These are phyloP conservation scores for Artemia sp. DNA, from an alignment of 2,888 invertebrate species.

Conservation along the genomic window DNA sequence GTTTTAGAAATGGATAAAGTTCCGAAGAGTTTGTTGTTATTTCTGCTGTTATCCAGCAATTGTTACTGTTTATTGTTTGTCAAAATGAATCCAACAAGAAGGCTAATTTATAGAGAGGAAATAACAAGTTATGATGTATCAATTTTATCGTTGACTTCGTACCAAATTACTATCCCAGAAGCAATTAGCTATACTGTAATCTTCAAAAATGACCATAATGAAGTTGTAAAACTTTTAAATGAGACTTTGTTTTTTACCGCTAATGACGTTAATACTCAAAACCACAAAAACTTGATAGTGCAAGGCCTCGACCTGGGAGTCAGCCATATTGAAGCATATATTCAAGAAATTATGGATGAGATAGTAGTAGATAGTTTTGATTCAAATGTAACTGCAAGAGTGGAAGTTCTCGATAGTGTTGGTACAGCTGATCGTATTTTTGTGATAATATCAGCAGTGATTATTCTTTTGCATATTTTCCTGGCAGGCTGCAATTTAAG, in stretches of 20 bases:
- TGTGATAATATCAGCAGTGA: constrained; percentile 1
- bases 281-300: neutral
- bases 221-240: neutral
- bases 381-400: neutral
- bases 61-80: neutral
- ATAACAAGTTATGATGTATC: neutral
- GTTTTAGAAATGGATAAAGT: too few relatives aligned
- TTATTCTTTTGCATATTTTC: constrained; percentile 8
- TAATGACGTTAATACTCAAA: neutral
- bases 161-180: neutral
- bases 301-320: neutral
- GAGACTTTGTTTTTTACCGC: neutral
- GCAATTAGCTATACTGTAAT: neutral
- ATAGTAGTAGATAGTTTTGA: neutral
- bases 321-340: neutral
- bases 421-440: neutral
- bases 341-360: neutral
- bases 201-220: neutral
- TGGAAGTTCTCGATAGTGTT: constrained; percentile 1
- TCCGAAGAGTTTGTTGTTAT: neutral
- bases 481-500: constrained; percentile 1
- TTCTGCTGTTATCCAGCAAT: neutral
- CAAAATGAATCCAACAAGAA: neutral
- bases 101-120: neutral
- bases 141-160: neutral